A percentile compares a stretch with the other conserved stretches of the same genome.
These are phyloP conservation scores for Melanchra persicariae DNA, from an alignment of 2,888 invertebrate species.

Conservation along the genomic window DNA sequence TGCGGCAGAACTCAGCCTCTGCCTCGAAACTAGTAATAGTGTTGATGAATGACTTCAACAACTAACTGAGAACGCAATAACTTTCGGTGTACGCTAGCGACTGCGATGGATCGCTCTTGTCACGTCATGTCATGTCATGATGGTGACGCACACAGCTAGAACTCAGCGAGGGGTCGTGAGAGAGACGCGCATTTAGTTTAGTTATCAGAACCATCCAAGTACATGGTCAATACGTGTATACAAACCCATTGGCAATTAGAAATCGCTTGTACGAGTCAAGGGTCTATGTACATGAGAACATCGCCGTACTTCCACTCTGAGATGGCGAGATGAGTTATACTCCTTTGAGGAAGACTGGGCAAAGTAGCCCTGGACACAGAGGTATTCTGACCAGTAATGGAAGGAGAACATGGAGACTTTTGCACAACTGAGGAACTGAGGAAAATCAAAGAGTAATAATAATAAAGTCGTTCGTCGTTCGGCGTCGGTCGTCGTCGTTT, in stretches of 20 bases:
- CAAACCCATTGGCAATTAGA: no score
- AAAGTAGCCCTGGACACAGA: neutral
- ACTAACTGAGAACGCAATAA: neutral
- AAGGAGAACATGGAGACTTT: no score
- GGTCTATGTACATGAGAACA: neutral
- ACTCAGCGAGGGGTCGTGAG: neutral
- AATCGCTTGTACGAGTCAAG: neutral
- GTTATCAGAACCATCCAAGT: neutral
- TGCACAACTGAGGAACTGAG: no score
- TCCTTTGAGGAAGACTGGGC: neutral
- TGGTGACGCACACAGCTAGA: no score
- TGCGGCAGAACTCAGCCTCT: neutral
- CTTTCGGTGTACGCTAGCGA: neutral
- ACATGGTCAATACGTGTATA: neutral
- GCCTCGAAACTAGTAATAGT: neutral
- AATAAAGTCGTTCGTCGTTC: no score
- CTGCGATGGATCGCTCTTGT: conserved; percentile 4
- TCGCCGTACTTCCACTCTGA: neutral
- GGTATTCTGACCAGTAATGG: no score
- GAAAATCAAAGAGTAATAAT: neutral
- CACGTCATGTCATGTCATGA: neutral
- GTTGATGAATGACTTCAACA: conserved; percentile 10
- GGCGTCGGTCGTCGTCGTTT: no score
- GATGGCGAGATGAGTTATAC: neutral
- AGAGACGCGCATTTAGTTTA: neutral